Conservation (phyloP, 2,113 vertebrate species). For the Piaya cayana region DNA sequence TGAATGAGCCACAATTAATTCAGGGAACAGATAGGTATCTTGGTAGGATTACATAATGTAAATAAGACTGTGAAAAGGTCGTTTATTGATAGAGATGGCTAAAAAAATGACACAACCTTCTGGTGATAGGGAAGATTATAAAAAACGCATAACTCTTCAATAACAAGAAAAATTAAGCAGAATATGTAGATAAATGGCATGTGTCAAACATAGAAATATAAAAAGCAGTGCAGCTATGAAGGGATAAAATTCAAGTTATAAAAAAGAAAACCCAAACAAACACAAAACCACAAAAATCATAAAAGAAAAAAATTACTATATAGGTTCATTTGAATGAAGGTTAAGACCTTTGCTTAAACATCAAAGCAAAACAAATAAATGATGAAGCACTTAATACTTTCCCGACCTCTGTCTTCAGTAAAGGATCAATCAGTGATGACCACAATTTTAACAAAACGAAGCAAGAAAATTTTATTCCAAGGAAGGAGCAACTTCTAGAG, state of each 20-base stretch:
- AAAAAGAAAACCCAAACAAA: too few relatives aligned
- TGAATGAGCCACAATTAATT: neutral
- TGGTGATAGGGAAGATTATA: neutral
- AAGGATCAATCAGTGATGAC: neutral
- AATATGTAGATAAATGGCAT: neutral
- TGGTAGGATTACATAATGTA: neutral
- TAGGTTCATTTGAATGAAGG: neutral
- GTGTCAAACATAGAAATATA: neutral
- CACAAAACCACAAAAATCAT: too few relatives aligned
- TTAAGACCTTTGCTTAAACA: neutral
- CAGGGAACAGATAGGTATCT: neutral
- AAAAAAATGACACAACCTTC: neutral
- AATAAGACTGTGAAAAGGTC: neutral
- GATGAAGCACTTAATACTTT: neutral
- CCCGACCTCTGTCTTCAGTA: neutral
- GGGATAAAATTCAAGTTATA: neutral
- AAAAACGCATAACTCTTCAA: neutral
- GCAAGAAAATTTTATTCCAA: neutral
- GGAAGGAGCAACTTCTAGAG: neutral
- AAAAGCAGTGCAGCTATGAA: neutral
- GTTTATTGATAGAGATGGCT: neutral
- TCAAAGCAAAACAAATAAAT: neutral
- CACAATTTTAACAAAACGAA: neutral
- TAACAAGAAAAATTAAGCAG: neutral
- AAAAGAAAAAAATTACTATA: neutral